Percentiles rank a stretch among this genome's conserved stretches.
Conservation (phyloP, 30 jellyfish, hydroid and myxozoan species). For the Mastigias papua region DNA sequence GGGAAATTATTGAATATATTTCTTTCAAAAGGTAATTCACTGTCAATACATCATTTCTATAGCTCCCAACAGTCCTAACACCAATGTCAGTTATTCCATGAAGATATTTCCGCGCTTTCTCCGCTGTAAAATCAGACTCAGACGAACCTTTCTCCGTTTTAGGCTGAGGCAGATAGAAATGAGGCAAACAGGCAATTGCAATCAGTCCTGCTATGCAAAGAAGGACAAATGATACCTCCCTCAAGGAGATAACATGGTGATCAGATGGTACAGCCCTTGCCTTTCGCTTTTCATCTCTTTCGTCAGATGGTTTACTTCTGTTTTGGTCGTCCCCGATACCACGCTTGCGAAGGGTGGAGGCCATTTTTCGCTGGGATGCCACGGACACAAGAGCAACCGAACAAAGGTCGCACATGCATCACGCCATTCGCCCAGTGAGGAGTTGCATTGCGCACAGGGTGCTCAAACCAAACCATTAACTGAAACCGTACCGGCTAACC, state of each 20-base stretch:
- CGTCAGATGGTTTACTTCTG: not conserved
- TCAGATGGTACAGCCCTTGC: not conserved
- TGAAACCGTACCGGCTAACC: too few species aligned
- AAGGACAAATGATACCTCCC: slow-evolving; percentile 14
- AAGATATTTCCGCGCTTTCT: slow-evolving; percentile 84
- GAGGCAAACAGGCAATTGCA: slow-evolving; percentile 53
- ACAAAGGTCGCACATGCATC: not conserved
- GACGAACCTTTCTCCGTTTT: slow-evolving; percentile 33
- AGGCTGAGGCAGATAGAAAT: slow-evolving; percentile 79
- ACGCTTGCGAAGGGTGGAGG: slow-evolving; percentile 25
- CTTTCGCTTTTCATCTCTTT: not conserved
- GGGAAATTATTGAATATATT: slow-evolving; percentile 54
- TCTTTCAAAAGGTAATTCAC: slow-evolving; percentile 80
- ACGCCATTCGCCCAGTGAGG: not conserved
- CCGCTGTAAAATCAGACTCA: slow-evolving; percentile 78
- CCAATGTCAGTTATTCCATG: slow-evolving; percentile 85
- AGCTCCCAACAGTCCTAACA: slow-evolving; percentile 87
- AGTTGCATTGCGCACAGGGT: too few species aligned
- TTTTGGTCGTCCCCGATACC: not conserved
- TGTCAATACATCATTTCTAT: slow-evolving; percentile 84
- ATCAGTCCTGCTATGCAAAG: slow-evolving; percentile 22
- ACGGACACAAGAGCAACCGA: not conserved
- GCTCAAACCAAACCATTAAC: too few species aligned
- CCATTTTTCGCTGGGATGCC: not conserved
- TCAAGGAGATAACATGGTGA: slow-evolving; percentile 3